Percentiles rank a stretch among this genome's conserved stretches.
phyloP scores from a whole-genome alignment of 2,888 invertebrate species.

The Tryphoninae sp. region DNA sequence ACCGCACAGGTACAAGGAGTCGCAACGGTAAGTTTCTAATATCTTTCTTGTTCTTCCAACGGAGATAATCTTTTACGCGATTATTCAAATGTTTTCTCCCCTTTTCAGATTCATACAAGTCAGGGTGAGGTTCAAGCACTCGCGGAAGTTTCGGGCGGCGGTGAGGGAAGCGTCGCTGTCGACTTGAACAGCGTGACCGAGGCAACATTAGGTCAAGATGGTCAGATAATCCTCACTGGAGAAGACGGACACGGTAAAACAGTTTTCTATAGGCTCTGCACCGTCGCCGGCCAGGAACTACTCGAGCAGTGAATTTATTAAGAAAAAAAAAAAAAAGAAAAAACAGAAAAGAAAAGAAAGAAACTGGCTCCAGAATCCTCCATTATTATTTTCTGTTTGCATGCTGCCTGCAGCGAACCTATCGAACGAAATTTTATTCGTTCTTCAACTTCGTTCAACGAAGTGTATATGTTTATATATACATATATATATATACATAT shows the following conservation, averaged over 20 bases:
- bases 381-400: constrained; percentile 73
- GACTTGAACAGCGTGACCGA: constrained; percentile 95
- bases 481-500: constrained; percentile 59
- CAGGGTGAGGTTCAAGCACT: constrained; percentile 87
- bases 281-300: constrained; percentile 81
- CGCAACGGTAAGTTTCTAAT: constrained; percentile 83
- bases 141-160: constrained; percentile 86
- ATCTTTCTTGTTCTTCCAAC: not conserved
- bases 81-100: constrained; percentile 23
- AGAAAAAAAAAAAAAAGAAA: constrained; percentile 26
- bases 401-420: constrained; percentile 77
- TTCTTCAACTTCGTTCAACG: constrained; percentile 67
- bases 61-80: constrained; percentile 74
- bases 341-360: constrained; percentile 20
- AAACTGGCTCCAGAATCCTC: constrained; percentile 54
- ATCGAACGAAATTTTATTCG: constrained; percentile 71
- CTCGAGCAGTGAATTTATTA: constrained; percentile 78
- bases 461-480: constrained; percentile 66
- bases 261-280: constrained; percentile 82
- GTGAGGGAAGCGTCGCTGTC: constrained; percentile 89
- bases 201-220: constrained; percentile 94
- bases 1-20: constrained; percentile 96
- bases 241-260: constrained; percentile 95
- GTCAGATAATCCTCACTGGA: constrained; percentile 96
- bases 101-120: constrained; percentile 81